Conservation (phyloP, 2,888 invertebrate species). For the Hemaris fuciformis region DNA sequence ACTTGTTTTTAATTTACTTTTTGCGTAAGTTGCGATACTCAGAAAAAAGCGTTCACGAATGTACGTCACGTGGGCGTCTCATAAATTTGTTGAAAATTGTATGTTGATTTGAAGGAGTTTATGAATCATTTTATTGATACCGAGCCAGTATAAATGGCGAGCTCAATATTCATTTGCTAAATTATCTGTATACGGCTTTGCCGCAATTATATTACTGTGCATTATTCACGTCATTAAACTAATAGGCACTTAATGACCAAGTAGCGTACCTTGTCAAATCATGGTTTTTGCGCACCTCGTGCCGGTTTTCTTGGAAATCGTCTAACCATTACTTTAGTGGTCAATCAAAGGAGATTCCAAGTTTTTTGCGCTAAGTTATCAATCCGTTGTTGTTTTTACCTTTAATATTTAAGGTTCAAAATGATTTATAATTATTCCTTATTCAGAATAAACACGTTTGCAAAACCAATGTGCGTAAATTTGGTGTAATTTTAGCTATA, state of each 20-base stretch:
- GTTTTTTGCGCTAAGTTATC: slow-evolving; percentile 20
- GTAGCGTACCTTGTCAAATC: slow-evolving; percentile 2
- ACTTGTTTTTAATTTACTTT: neutral
- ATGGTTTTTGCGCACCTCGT: neutral
- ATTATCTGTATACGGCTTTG: neutral
- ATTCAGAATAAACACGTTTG: slow-evolving; percentile 15
- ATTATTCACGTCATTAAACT: slow-evolving; percentile 6
- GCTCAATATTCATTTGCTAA: neutral
- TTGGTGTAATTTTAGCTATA: slow-evolving; percentile 16
- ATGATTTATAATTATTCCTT: neutral
- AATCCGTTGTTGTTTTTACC: neutral
- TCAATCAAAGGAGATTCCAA: slow-evolving; percentile 24
- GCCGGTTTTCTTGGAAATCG: slow-evolving; percentile 8
- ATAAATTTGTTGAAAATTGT: neutral
- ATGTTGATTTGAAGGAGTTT: neutral
- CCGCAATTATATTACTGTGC: neutral
- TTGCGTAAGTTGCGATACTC: neutral
- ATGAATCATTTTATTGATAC: neutral
- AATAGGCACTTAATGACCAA: neutral
- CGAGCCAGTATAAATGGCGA: neutral
- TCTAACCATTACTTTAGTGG: slow-evolving; percentile 24
- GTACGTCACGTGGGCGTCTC: neutral
- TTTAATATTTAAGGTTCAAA: neutral
- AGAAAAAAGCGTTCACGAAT: neutral
- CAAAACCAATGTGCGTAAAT: neutral